A percentile compares a stretch with the other conserved stretches of the same genome.
phyloP scores from a whole-genome alignment of 2,888 invertebrate species.

The Cataglyphis altisquamis region DNA sequence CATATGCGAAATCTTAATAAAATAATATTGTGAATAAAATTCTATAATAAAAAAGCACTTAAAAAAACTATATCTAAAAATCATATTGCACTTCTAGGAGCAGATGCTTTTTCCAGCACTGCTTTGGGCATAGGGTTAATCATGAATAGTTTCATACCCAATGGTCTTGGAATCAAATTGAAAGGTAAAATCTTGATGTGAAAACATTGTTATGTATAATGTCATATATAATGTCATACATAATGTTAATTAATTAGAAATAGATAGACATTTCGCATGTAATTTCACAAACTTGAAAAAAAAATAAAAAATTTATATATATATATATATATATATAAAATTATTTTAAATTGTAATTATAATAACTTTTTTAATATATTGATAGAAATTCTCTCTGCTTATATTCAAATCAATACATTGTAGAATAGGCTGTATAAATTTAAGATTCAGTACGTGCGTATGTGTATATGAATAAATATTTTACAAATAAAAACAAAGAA shows the following conservation, averaged over 20 bases:
- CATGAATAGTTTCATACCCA: constrained; percentile 87
- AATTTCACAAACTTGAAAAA: neutral
- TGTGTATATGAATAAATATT: neutral
- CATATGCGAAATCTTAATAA: neutral
- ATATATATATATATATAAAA: neutral
- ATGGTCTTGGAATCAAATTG: constrained; percentile 75
- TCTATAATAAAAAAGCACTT: neutral
- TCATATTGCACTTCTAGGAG: constrained; percentile 72
- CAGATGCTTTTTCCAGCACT: constrained; percentile 88
- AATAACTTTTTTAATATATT: neutral
- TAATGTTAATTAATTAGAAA: neutral
- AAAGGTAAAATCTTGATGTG: constrained; percentile 58
- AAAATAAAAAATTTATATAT: neutral
- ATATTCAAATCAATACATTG: neutral
- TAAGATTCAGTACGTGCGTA: neutral
- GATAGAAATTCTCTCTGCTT: neutral
- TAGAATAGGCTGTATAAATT: neutral
- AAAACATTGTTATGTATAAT: neutral
- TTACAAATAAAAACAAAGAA: neutral
- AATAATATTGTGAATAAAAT: neutral
- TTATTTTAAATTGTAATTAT: neutral
- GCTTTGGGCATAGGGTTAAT: constrained; percentile 87
- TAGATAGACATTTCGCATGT: neutral
- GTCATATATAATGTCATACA: no score
- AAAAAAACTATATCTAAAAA: neutral